Conservation (phyloP, 2,888 invertebrate species). For the Stenichneumon culpator region DNA sequence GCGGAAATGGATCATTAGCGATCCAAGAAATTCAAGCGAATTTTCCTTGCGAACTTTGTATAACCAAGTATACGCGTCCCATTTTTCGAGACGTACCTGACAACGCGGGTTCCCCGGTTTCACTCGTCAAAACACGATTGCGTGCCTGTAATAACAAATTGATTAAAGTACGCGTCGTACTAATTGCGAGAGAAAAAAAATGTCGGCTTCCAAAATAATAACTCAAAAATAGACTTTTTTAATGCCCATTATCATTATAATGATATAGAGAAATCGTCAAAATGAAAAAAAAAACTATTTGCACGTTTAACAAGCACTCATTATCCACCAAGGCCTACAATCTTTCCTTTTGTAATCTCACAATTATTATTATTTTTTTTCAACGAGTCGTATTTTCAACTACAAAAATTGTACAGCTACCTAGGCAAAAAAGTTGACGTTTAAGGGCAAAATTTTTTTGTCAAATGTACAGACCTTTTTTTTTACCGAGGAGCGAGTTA, state of each 20-base stretch:
- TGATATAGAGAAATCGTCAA: too few species aligned
- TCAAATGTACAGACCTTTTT: background rate
- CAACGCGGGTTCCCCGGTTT: background rate
- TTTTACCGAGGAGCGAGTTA: background rate
- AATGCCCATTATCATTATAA: background rate
- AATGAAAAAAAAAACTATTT: too few species aligned
- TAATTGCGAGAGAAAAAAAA: background rate
- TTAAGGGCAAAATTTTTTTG: background rate
- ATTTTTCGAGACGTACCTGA: background rate
- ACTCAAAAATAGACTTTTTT: background rate
- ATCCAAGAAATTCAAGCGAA: background rate
- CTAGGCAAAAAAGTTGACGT: background rate
- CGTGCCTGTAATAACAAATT: background rate
- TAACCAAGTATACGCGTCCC: background rate
- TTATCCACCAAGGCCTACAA: too few species aligned
- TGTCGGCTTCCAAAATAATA: background rate
- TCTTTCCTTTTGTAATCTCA: background rate
- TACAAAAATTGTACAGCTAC: background rate
- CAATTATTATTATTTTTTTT: background rate
- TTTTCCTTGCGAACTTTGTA: background rate
- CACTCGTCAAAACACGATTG: background rate
- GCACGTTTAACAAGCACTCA: too few species aligned
- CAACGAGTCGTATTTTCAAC: too few species aligned
- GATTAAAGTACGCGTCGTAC: background rate
- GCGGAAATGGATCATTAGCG: constrained; percentile 12